Conservation (phyloP, 2,888 invertebrate genomes). For the Thalpophila matura region DNA sequence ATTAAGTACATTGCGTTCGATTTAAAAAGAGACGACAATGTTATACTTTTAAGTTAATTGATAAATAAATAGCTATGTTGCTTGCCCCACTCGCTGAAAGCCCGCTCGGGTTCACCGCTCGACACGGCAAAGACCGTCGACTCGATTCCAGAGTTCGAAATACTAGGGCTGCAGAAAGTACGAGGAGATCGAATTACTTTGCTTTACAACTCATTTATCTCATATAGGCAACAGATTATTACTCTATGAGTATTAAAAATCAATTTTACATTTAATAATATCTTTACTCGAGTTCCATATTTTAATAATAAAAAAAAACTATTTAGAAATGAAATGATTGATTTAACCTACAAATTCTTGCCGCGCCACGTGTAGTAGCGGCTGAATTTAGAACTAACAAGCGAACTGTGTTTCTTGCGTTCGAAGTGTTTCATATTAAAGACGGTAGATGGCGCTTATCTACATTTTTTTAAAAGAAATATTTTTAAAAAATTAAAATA, state of each 20-base stretch:
- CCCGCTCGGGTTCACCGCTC: slow-evolving; percentile 11
- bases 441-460: slow-evolving; percentile 33
- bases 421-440: not conserved
- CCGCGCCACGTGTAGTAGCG: not conserved
- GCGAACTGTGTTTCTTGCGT: not conserved
- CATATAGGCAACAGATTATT: no score
- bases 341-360: no score
- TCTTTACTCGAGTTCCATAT: no score
- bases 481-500: not conserved
- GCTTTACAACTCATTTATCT: no score
- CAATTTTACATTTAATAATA: no score
- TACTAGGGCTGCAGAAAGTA: slow-evolving; percentile 35
- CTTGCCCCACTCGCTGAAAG: not conserved
- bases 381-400: not conserved
- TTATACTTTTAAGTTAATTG: no score
- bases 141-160: slow-evolving; percentile 5
- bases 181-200: not conserved
- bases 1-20: no score
- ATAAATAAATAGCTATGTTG: no score
- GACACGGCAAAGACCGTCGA: slow-evolving; percentile 24
- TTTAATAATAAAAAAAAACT: no score
- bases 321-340: no score
- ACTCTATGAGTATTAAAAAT: no score
- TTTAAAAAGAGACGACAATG: no score
- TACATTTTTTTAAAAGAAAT: not conserved